These are phyloP conservation scores for Metacarcinus magister DNA, from an alignment of 2,888 invertebrate species.

Conservation along the genomic window DNA sequence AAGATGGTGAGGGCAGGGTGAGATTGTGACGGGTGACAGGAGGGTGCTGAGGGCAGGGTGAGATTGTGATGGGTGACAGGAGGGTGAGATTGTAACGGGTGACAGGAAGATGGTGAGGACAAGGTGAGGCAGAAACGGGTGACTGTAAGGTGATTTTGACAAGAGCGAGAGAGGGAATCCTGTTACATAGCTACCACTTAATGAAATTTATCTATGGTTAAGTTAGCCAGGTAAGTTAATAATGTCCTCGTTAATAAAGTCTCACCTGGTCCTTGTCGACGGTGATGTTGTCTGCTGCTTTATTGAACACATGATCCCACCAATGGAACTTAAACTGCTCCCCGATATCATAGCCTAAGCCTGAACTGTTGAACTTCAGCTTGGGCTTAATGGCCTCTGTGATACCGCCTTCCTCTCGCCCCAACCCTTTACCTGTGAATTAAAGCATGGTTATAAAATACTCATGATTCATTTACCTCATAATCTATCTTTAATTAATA, in stretches of 20 bases:
- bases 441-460: conserved; percentile 63
- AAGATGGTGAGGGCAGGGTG: no score
- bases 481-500: conserved; percentile 13
- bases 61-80: no score
- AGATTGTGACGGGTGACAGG: no score
- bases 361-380: conserved; percentile 91
- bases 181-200: no score
- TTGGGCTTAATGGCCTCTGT: conserved; percentile 91
- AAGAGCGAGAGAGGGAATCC: no score
- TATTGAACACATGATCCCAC: conserved; percentile 93
- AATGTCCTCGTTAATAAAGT: background rate
- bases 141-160: no score
- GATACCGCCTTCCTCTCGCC: conserved; percentile 93
- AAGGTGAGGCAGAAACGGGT: no score
- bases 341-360: conserved; percentile 91
- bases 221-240: no score
- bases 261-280: conserved; percentile 52
- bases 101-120: no score
- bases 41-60: no score
- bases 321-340: conserved; percentile 92
- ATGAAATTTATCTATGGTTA: no score
- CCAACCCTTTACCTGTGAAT: conserved; percentile 87
- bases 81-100: no score
- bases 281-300: conserved; percentile 89
- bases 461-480: conserved; percentile 5